Conservation (phyloP, 1,140 invertebrate species). For the Apis laboriosa region DNA sequence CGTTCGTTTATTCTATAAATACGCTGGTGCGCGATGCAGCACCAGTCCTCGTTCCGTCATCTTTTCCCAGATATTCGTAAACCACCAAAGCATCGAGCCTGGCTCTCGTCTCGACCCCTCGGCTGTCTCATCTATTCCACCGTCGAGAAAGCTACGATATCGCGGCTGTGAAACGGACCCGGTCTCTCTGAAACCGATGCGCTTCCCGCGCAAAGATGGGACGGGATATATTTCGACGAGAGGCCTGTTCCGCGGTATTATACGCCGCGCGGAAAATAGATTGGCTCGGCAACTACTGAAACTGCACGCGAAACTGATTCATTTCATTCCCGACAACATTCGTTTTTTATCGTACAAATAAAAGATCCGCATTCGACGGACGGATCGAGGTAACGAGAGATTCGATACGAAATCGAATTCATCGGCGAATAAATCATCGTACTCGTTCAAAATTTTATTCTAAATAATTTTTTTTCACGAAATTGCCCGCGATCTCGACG, state of each 20-base stretch:
- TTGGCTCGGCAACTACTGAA: background rate
- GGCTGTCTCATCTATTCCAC: conserved; percentile 29
- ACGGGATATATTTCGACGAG: background rate
- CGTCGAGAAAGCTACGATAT: background rate
- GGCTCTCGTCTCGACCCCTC: conserved; percentile 51
- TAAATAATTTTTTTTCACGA: too few relatives aligned
- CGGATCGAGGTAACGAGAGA: too few relatives aligned
- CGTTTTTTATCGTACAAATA: background rate
- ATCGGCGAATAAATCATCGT: too few relatives aligned
- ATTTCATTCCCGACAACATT: background rate
- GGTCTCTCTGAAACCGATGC: background rate
- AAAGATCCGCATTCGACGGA: too few relatives aligned
- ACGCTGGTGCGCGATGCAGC: conserved; percentile 36
- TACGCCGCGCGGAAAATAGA: background rate
- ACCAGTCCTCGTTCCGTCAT: conserved; percentile 57
- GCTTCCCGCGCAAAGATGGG: background rate
- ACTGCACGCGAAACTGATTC: background rate
- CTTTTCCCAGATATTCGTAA: conserved; percentile 34
- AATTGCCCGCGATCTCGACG: too few relatives aligned
- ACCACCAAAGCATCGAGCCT: conserved; percentile 12
- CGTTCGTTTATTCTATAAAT: conserved; percentile 59
- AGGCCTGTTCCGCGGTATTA: background rate
- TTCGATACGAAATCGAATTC: too few relatives aligned
- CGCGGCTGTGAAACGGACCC: background rate
- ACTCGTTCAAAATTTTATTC: too few relatives aligned